These are phyloP conservation scores for Nymphalis c-album DNA, from an alignment of 2,888 invertebrate genomes.

Conservation along the genomic window DNA sequence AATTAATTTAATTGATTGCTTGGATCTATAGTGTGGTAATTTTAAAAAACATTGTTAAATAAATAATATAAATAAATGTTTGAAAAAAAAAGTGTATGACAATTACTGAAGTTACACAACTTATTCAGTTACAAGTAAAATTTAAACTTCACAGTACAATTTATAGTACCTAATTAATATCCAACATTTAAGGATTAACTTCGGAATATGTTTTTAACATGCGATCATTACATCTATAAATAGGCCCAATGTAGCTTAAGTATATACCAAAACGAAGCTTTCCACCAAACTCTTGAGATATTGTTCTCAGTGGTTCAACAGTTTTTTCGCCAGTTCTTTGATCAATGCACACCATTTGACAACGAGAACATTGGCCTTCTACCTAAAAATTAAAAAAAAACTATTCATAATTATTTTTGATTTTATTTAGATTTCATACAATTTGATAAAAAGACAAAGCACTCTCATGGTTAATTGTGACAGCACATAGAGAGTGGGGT, in stretches of 20 bases:
- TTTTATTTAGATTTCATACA: background rate
- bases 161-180: slow-evolving; percentile 5
- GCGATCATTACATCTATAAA: slow-evolving; percentile 55
- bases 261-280: slow-evolving; percentile 92
- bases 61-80: too few species aligned
- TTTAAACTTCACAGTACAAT: too few species aligned
- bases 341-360: slow-evolving; percentile 98
- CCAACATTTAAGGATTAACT: slow-evolving; percentile 49
- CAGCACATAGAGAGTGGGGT: too few species aligned
- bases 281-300: slow-evolving; percentile 87
- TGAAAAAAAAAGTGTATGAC: too few species aligned
- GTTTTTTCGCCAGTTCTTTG: slow-evolving; percentile 91
- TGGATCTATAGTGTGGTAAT: too few species aligned
- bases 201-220: slow-evolving; percentile 50
- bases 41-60: too few species aligned
- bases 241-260: slow-evolving; percentile 74
- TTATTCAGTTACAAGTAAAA: too few species aligned
- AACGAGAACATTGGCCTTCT: slow-evolving; percentile 91
- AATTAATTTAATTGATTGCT: too few species aligned
- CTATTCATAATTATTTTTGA: background rate
- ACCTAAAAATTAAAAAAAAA: slow-evolving; percentile 76
- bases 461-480: too few species aligned
- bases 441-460: background rate
- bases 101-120: too few species aligned
- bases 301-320: slow-evolving; percentile 88